A percentile compares a stretch with the other conserved stretches of the same genome.
These are phyloP conservation scores for Plagiodera versicolora DNA, from an alignment of 2,888 invertebrate species.

Conservation along the genomic window DNA sequence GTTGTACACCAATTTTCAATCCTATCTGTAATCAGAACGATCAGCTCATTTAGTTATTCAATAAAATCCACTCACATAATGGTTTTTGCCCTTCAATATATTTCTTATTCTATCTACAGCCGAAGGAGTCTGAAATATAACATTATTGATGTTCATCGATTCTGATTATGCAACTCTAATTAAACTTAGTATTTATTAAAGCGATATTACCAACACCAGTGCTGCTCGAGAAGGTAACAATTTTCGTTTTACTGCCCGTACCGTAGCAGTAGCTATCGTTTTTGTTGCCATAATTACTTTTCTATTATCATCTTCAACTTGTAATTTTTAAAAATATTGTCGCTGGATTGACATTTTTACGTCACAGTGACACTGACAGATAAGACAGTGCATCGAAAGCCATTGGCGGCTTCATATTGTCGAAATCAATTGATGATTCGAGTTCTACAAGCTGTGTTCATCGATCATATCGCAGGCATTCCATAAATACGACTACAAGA, in stretches of 20 bases:
- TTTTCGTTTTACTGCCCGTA: constrained; percentile 81
- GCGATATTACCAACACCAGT: constrained; percentile 63
- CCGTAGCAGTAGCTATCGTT: constrained; percentile 83
- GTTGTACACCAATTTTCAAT: constrained; percentile 92
- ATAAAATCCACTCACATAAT: constrained; percentile 60
- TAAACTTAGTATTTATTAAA: constrained; percentile 18
- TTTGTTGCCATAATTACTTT: constrained; percentile 68
- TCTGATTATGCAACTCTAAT: constrained; percentile 32
- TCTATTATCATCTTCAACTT: neutral
- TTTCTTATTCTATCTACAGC: constrained; percentile 85
- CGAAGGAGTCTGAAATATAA: constrained; percentile 68
- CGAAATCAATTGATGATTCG: too few species aligned
- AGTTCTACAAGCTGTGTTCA: too few species aligned
- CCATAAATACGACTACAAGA: too few species aligned
- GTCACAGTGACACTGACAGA: too few species aligned
- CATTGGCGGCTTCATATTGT: too few species aligned
- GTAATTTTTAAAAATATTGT: neutral
- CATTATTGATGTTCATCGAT: too few species aligned
- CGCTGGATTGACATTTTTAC: too few species aligned
- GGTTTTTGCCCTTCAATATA: constrained; percentile 74
- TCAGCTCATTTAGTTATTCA: neutral
- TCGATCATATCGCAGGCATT: too few species aligned
- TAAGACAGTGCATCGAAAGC: too few species aligned
- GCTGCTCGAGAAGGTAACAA: constrained; percentile 83
- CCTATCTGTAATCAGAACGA: constrained; percentile 64